Conservation (phyloP, 2,113 vertebrate genomes). For the Megaceryle torquata region DNA sequence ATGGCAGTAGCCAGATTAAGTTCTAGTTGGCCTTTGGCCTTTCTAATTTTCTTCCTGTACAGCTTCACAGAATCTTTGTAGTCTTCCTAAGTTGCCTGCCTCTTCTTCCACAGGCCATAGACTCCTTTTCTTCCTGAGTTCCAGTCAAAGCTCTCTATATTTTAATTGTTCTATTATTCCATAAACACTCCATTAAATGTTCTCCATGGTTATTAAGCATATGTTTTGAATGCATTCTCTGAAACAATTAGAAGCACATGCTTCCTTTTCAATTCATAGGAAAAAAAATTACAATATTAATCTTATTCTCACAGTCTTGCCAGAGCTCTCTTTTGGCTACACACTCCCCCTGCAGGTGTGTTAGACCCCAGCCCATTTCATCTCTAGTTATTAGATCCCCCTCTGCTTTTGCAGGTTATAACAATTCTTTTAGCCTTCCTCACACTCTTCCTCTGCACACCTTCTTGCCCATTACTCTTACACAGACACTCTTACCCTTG, state of each 20-base stretch:
- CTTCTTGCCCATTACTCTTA: neutral
- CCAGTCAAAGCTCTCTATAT: neutral
- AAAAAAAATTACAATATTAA: neutral
- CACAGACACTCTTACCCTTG: neutral
- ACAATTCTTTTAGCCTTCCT: neutral
- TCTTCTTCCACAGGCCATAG: too few relatives aligned
- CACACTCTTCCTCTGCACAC: neutral
- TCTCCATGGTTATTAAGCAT: slow-evolving; percentile 8
- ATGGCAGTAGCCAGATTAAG: too few relatives aligned
- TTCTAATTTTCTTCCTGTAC: too few relatives aligned
- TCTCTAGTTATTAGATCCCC: neutral
- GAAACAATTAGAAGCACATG: neutral
- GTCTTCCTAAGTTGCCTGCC: too few relatives aligned
- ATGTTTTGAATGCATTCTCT: slow-evolving; percentile 14
- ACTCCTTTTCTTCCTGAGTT: too few relatives aligned
- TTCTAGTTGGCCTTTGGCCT: too few relatives aligned
- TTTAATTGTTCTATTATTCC: slow-evolving; percentile 32
- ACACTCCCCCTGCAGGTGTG: neutral
- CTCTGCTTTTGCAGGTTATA: neutral
- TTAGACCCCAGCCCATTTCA: neutral
- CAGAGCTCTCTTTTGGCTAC: neutral
- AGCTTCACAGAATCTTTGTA: too few relatives aligned
- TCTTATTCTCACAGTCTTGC: neutral
- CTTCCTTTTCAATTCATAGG: neutral
- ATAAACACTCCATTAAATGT: neutral